Evolutionary conservation across 2,797 vertebrate species (phyloP).

Genomic region (Danio tinwini): DNA sequence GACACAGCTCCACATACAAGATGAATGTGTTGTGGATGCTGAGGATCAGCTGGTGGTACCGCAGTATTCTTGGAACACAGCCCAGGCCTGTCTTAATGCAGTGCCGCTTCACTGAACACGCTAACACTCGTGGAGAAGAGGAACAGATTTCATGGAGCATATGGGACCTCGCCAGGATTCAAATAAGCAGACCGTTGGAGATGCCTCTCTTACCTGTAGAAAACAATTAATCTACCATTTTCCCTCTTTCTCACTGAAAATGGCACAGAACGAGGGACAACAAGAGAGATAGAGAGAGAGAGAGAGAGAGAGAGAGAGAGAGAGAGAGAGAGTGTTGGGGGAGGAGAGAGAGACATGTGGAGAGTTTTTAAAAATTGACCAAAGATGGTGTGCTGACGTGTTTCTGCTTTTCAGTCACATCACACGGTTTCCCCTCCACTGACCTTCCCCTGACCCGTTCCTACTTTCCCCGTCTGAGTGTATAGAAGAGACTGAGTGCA

Average conservation of each 20-base stretch:
- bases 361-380: slow-evolving; percentile 41
- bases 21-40: slow-evolving; percentile 57
- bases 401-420: slow-evolving; percentile 49
- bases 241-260: slow-evolving; percentile 40
- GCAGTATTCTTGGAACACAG: slow-evolving; percentile 62
- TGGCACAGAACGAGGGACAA: slow-evolving; percentile 16
- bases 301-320: neutral
- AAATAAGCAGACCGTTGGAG: slow-evolving; percentile 64
- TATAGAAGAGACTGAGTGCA: slow-evolving; percentile 48
- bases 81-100: slow-evolving; percentile 70
- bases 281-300: neutral
- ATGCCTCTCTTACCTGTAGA: slow-evolving; percentile 70
- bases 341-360: neutral
- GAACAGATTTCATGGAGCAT: slow-evolving; percentile 75
- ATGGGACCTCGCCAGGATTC: slow-evolving; percentile 70
- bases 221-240: slow-evolving; percentile 76
- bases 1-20: slow-evolving; percentile 46
- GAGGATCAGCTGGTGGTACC: slow-evolving; percentile 55
- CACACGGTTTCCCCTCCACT: slow-evolving; percentile 49
- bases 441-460: slow-evolving; percentile 49
- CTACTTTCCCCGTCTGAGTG: slow-evolving; percentile 47
- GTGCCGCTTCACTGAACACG: slow-evolving; percentile 63
- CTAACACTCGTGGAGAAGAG: slow-evolving; percentile 61
- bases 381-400: slow-evolving; percentile 28
- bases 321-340: neutral